Evolutionary conservation across 2,113 vertebrate genomes (phyloP).

Genomic region (Pan paniscus): DNA sequence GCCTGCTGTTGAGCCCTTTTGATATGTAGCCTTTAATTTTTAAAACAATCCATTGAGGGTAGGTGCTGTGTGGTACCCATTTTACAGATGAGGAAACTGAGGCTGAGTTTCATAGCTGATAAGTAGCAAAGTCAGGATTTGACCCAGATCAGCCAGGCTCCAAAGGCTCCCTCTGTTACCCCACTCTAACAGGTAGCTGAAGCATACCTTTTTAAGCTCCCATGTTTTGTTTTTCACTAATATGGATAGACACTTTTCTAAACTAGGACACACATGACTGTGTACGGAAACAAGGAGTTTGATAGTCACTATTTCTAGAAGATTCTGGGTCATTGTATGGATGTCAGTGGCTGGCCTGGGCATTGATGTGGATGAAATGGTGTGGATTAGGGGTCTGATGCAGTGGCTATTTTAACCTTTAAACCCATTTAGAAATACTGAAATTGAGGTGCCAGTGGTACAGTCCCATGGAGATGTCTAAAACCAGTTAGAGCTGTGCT

Average conservation of each 20-base stretch:
- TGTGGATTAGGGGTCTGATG: too few species aligned
- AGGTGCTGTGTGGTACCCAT: not conserved
- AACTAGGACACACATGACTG: not conserved
- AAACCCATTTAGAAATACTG: not conserved
- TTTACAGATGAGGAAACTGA: conserved; percentile 17
- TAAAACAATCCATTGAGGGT: not conserved
- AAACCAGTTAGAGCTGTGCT: not conserved
- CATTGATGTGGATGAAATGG: not conserved
- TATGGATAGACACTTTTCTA: not conserved
- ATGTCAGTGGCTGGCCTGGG: not conserved
- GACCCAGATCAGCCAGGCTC: not conserved
- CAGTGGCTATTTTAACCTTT: not conserved
- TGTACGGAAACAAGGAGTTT: not conserved
- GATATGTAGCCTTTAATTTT: not conserved
- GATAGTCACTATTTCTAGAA: not conserved
- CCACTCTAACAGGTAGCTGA: not conserved
- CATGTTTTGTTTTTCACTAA: not conserved
- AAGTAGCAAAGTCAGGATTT: not conserved
- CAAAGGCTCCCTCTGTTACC: not conserved
- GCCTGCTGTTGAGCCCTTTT: not conserved
- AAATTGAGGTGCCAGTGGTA: not conserved
- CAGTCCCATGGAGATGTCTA: not conserved
- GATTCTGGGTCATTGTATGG: not conserved
- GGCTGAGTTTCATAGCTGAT: not conserved
- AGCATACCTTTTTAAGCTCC: not conserved